A percentile compares a stretch with the other conserved stretches of the same genome.
These are phyloP conservation scores for Colius striatus DNA, from an alignment of 2,113 vertebrate species.

Conservation along the genomic window DNA sequence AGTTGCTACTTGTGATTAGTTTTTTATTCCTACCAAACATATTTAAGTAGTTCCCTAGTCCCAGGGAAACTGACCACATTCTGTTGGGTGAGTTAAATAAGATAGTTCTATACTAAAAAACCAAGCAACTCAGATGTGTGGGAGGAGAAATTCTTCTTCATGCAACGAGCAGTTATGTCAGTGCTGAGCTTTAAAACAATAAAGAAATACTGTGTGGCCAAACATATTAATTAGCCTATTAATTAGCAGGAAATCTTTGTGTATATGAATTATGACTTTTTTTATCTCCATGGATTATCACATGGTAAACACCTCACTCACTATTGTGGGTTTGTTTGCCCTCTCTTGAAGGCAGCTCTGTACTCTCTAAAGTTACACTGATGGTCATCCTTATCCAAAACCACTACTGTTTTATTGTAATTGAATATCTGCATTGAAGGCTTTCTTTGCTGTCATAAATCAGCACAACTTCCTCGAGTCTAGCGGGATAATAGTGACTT, in stretches of 20 bases:
- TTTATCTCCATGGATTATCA: not conserved
- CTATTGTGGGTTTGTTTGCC: not conserved
- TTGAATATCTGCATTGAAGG: not conserved
- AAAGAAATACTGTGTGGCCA: not conserved
- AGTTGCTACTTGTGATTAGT: not conserved
- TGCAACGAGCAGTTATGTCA: not conserved
- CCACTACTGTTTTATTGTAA: fast-evolving
- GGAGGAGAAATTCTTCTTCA: not conserved
- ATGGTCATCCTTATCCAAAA: not conserved
- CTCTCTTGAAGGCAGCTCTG: not conserved
- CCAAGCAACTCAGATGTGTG: fast-evolving
- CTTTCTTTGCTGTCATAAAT: not conserved
- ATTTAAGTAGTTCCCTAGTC: not conserved
- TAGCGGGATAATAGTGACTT: not conserved
- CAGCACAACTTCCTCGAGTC: not conserved
- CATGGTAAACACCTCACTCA: not conserved
- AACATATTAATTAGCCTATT: not conserved
- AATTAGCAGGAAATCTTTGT: not conserved
- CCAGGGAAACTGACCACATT: not conserved
- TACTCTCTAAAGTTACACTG: not conserved
- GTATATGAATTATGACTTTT: not conserved
- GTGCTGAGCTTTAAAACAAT: not conserved
- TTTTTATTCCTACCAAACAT: not conserved
- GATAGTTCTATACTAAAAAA: not conserved
- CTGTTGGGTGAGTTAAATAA: not conserved